Base-by-base conservation (phyloP, 2,113 vertebrate species). In the Takifugu flavidus region DNA sequence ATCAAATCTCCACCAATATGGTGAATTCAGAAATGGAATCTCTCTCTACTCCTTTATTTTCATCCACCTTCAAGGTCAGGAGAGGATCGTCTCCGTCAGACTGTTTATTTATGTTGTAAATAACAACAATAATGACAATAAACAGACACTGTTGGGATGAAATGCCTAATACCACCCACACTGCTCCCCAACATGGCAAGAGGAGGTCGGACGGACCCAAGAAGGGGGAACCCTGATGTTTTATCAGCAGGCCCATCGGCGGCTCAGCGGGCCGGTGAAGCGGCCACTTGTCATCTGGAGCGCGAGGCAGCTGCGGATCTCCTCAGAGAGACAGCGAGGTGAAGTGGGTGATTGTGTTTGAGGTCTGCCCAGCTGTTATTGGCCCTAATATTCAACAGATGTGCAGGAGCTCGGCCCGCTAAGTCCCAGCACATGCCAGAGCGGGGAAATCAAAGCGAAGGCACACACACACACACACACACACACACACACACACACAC, bases 301-400 rank as follows among this genome's bases (percentile, higher is more conserved):
- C 82, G 85, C 26, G 76, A 87, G 85, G 85, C 87, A 79, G 85
- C 87, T 75, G 84, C 82, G 84, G 86, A 87, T 87, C 84, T 89
- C 86, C 89, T 86, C 82, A 84, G 87, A 89, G 82, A 90, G 82
- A 82, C 82, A 20, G 80, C 10, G 74, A 82, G 87, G 87, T 90
- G 89, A 90, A 90, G 89, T 89, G 88, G 87, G 81, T 88, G 89
- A 89, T 87, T 80, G 74, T 84, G 82, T 89, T 87, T 87, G 86
- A 88, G 87, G 88, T 90, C 88, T 83, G 70, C 83, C 88, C 86
- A 89, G 88, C 85, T 91, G 90, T 89, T 90, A 87, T 87, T 87
- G 79, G 75, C 76, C 77, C 76, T 91, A 91, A 91, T 90, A 81
- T 82, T 79, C 83, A 86, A 83, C 88, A 89, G 87, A 91, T 91